These are phyloP conservation scores for Caranx melampygus DNA, from an alignment of 2,113 vertebrate genomes.

Conservation along the genomic window DNA sequence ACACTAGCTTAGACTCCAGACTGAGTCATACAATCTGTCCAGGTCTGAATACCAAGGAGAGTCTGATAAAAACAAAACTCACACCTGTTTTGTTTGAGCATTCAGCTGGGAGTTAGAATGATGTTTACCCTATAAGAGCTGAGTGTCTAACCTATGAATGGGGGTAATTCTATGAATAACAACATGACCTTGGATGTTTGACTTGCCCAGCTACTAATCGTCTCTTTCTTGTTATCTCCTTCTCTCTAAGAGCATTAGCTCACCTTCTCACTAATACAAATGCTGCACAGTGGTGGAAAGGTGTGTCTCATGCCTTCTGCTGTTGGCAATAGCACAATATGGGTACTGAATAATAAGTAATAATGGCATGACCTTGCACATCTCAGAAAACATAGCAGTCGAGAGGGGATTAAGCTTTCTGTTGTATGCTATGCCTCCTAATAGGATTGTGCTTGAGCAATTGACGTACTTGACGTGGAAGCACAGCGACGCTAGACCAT, in stretches of 20 bases:
- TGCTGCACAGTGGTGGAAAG: conserved; percentile 53
- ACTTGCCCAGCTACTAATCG: conserved; percentile 17
- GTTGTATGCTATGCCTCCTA: conserved; percentile 49
- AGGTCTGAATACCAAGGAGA: conserved; percentile 26
- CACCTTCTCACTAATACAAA: conserved; percentile 49
- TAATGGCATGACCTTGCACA: conserved; percentile 74
- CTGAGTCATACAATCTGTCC: conserved; percentile 33
- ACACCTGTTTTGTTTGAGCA: conserved; percentile 26
- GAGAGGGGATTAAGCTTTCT: conserved; percentile 48
- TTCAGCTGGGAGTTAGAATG: conserved; percentile 16
- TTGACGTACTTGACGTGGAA: conserved; percentile 52
- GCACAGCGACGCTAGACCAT: conserved; percentile 62
- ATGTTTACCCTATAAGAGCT: conserved; percentile 16
- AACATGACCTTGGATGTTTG: conserved; percentile 43
- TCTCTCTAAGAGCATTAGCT: conserved; percentile 34
- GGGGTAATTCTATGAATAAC: conserved; percentile 27
- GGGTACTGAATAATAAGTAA: conserved; percentile 65
- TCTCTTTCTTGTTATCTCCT: conserved; percentile 23
- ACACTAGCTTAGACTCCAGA: conserved; percentile 23
- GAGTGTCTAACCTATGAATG: conserved; percentile 23
- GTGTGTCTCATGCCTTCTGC: conserved; percentile 53
- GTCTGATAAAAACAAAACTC: background rate
- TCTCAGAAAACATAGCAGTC: conserved; percentile 58
- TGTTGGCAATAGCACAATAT: conserved; percentile 70
- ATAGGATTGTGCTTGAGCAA: conserved; percentile 63